Base-by-base conservation (phyloP, 2,113 vertebrate genomes). In the Rhinichthys klamathensis region DNA sequence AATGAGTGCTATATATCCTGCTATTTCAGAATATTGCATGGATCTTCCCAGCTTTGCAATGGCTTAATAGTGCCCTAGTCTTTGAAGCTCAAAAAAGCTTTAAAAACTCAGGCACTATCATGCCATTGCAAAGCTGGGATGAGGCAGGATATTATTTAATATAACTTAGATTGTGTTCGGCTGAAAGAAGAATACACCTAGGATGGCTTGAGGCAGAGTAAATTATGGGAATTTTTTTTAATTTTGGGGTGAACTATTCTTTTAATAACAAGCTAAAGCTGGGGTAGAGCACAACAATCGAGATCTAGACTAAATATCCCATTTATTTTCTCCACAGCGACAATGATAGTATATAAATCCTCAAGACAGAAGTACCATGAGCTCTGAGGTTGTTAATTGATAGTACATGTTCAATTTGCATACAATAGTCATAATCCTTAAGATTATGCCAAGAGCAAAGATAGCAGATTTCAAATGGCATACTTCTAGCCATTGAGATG, bases 401-500 rank as follows among this genome's bases (percentile, higher is more conserved):
- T 46, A 23, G 41, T 44, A 16, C 46, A 74, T 74, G 72, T 27
- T 25, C n/a, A 46, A 16, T 74, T 74, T 46, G 11, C 46, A 76
- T 54, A 76, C 44, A 76, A 54, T 11, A 30, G 46, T 76, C 46
- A 76, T 49, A 54, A 54, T 21, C 16, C 27, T 76, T 76, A 54
- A 76, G 46, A 54, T 51, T 23, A 54, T 18, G n/a, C 46, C 49
- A 54, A 21, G 49, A 76, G 46, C 44, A 54, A 54, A 76, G 15
- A 54, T 23, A 46, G 72, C 16, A 54, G 15, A 21, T 76, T 76
- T 76, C 49, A 54, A 54, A 54, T 21, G 18, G 44, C 49, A 54
- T 27, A 76, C 46, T 76, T 76, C 6, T 1, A 30, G 49, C 16
- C 44, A 54, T 18, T 18, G 74, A 76, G 74, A 30, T 32, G 27